These are phyloP conservation scores for Bufo gargarizans DNA, from an alignment of 2,113 vertebrate species.

Conservation along the genomic window DNA sequence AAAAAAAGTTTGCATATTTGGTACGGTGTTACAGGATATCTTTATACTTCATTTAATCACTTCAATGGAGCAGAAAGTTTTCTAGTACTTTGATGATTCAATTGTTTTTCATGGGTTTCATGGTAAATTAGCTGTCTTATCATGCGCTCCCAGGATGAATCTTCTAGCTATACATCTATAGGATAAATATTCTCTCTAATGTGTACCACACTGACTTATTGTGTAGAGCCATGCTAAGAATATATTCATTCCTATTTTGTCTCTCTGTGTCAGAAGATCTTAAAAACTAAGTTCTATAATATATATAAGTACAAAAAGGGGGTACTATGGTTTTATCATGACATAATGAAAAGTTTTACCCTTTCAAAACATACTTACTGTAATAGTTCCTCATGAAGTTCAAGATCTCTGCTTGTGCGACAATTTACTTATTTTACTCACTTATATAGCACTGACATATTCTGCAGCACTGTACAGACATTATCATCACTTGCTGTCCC, in stretches of 20 bases:
- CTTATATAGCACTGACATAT: too few relatives aligned
- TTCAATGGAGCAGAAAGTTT: slow-evolving; percentile 6
- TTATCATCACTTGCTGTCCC: too few relatives aligned
- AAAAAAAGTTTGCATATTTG: slow-evolving; percentile 21
- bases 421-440: too few relatives aligned
- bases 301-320: too few relatives aligned
- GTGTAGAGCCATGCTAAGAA: not conserved
- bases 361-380: too few relatives aligned
- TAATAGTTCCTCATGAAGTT: too few relatives aligned
- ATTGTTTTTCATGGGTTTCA: slow-evolving; percentile 8
- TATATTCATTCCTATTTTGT: not conserved
- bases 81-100: slow-evolving; percentile 9
- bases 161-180: not conserved
- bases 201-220: too few relatives aligned
- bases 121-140: slow-evolving; percentile 16
- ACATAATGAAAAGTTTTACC: too few relatives aligned
- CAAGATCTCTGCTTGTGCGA: too few relatives aligned
- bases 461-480: too few relatives aligned
- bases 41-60: slow-evolving; percentile 32
- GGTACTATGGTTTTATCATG: too few relatives aligned
- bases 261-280: not conserved
- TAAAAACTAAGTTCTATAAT: too few relatives aligned
- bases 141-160: not conserved
- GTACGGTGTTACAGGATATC: not conserved
- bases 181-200: not conserved